phyloP scores from a whole-genome alignment of 2,888 invertebrate genomes.

The Mimas tiliae region DNA sequence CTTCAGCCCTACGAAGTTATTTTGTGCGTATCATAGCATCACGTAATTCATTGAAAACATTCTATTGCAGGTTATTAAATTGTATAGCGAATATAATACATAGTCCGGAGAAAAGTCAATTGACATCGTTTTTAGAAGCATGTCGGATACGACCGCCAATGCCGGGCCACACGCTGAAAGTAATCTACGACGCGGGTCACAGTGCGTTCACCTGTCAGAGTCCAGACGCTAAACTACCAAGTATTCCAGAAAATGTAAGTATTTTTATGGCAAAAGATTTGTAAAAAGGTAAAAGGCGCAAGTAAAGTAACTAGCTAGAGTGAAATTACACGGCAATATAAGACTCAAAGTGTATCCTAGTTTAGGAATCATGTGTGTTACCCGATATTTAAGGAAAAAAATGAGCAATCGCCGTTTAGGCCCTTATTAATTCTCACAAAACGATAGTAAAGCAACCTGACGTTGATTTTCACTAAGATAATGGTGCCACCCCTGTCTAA shows the following conservation, averaged over 20 bases:
- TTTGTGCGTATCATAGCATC: not conserved
- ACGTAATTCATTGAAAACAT: not conserved
- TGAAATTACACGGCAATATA: no score
- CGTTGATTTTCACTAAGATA: no score
- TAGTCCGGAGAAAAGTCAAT: constrained; percentile 64
- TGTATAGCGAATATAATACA: constrained; percentile 91
- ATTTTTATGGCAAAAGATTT: not conserved
- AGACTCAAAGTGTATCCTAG: no score
- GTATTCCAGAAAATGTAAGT: constrained; percentile 98
- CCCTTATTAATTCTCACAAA: no score
- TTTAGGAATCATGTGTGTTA: no score
- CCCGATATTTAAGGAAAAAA: no score
- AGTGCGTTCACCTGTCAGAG: constrained; percentile 86
- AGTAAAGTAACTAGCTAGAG: no score
- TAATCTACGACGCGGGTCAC: constrained; percentile 71
- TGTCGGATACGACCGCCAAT: constrained; percentile 72
- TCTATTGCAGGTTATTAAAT: constrained; percentile 88
- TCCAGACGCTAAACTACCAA: constrained; percentile 94
- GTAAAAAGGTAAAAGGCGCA: no score
- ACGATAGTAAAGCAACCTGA: no score
- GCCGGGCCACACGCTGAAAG: constrained; percentile 72
- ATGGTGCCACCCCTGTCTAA: no score
- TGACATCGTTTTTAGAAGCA: constrained; percentile 70
- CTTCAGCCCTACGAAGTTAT: no score
- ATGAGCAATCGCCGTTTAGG: no score